Evolutionary conservation across 2,888 invertebrate species (phyloP), one percentile per base, ranked within the genome.

Genomic region (Camponotus fellah): DNA sequence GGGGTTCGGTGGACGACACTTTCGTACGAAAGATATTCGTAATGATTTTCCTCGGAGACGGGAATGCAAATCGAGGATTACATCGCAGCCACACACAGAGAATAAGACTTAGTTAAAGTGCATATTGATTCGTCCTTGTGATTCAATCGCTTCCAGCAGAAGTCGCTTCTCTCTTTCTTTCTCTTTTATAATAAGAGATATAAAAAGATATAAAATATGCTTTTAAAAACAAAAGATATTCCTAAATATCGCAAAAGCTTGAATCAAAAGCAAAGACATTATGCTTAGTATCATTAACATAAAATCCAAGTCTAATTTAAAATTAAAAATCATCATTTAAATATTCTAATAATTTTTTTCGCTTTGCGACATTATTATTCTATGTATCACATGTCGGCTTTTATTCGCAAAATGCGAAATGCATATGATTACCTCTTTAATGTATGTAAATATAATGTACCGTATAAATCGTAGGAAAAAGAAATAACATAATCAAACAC

Each of bases 41-140:
- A 75, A 79, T 40, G 75, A 60, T 80, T 75, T 80, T 34, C 60
- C 21, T 66, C 17, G 12, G 5, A 34, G 76, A 46, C 21, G 26
- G 26, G 76, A 80, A 80, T 80, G 58, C 43, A 80, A 80, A 80
- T 80, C 34, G 60, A 46, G 46, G 26, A 80, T 72, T 80, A 80
- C 60, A 26, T 4, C 26, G 37, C 12, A n/a, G 32, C 69, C 53
- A 65, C 68, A 71, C 56, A 3, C 14, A 21, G 37, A 37, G 46
- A 37, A 62, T 17, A 26, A 60, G 46, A 4, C n/a, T 79, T 74
- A 77, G 56, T 46, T 79, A 56, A 72, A 74, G 40, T 56, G 32
- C 32, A 74, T 74, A 74, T 65, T 32, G 21, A 65, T 62, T 66
- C 65, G 66, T 75, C 34, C 34, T 21, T 64, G 46, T 37, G 46